phyloP scores from a whole-genome alignment of 2,113 vertebrate genomes.

The Atractosteus spatula region DNA sequence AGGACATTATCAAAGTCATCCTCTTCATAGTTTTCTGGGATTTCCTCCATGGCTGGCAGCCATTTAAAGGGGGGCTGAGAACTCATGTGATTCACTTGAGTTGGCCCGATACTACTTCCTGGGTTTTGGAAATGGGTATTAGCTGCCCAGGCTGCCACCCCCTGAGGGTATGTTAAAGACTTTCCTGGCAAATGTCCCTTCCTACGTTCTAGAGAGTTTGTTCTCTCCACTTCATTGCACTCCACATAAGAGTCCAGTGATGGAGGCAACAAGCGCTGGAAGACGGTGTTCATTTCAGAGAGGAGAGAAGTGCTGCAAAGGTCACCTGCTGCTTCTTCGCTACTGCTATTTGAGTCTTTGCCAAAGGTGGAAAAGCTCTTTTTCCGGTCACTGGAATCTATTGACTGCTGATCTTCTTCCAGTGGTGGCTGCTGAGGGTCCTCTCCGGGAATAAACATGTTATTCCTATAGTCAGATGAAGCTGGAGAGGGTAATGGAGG shows the following conservation, averaged over 20 bases:
- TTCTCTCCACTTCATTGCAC: conserved; percentile 69
- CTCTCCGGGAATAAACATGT: conserved; percentile 93
- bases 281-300: conserved; percentile 94
- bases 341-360: conserved; percentile 71
- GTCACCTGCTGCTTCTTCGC: conserved; percentile 48
- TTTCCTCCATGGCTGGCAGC: conserved; percentile 98
- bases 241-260: conserved; percentile 79
- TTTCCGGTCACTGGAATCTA: conserved; percentile 72
- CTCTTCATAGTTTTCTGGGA: conserved; percentile 95
- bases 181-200: conserved; percentile 82
- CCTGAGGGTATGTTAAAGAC: conserved; percentile 78
- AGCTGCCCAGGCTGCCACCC: conserved; percentile 92
- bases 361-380: conserved; percentile 95
- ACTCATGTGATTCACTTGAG: conserved; percentile 73
- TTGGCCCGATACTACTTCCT: conserved; percentile 61
- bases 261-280: conserved; percentile 88
- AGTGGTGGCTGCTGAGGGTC: conserved; percentile 66
- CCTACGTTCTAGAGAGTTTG: conserved; percentile 80
- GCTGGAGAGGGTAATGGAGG: conserved; percentile 79
- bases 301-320: conserved; percentile 80
- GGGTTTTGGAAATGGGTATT: conserved; percentile 95
- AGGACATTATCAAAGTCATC: conserved; percentile 95
- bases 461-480: conserved; percentile 86
- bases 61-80: conserved; percentile 86
- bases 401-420: conserved; percentile 74